Base-by-base conservation (phyloP, 2,888 invertebrate species). In the Apodemia mormo region DNA sequence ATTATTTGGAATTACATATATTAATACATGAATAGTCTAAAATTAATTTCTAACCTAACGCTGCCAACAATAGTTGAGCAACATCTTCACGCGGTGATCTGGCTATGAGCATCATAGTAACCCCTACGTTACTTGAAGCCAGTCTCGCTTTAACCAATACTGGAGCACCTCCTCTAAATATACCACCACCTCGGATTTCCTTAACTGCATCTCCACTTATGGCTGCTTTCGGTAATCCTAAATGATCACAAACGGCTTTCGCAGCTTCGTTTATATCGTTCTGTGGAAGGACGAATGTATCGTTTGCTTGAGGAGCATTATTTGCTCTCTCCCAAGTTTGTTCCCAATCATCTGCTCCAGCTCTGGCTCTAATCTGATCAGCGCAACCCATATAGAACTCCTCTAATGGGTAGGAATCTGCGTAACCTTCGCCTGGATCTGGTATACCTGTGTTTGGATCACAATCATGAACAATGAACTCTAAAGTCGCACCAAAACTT, bases 321-420 rank as follows among this genome's bases (percentile, higher is more conserved):
- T 95, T 94, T 0, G 96, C 95, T 58, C 96, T 94, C 68, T 97
- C 97, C 97, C 97, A 98, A n/a, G 96, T 95, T 4, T 95, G 95
- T 14, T 94, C 95, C 84, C 90, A 92, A 43, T 92, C 90, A 3
- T 90, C 90, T 0, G 81, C 77, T 0, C 83, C 87, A 0, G 82
- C 82, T 64, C 87, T 77, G 0, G 87, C 84, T 29, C 90, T 77
- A 1, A 92, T 87, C 73, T 93, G 93, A 75, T 93, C 93, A 0
- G 88, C 77, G 65, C 88, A 89, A 9, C 85, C 87, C 76, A 92
- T 87, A 40, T 90, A 89, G 29, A 93, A 90, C 76, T 99, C 99
- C 90, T 99, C 99, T 70, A 99, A 85, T 83, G 97, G 97, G 83
- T 99, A 99, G 73, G 98, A 98, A 83, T 99, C 99, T 70, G 97